Conservation (phyloP, 2,888 invertebrate genomes). For the Drosophila paranaensis region DNA sequence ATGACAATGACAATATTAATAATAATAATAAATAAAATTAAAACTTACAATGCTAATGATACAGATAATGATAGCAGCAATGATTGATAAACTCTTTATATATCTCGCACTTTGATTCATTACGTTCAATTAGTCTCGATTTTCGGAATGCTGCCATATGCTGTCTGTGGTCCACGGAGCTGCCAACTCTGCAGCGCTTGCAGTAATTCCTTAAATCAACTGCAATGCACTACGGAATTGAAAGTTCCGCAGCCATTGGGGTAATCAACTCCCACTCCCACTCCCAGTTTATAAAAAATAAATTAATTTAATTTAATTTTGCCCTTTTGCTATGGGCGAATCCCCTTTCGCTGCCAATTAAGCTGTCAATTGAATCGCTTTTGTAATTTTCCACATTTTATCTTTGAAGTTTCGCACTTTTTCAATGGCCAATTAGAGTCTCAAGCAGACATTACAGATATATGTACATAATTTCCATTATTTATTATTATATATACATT, state of each 20-base stretch:
- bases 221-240: slow-evolving; percentile 99
- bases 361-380: slow-evolving; percentile 32
- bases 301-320: slow-evolving; percentile 10
- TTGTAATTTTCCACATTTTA: slow-evolving; percentile 4
- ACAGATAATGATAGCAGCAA: not conserved
- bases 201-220: slow-evolving; percentile 91
- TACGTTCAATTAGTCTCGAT: not conserved
- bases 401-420: not conserved
- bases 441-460: not conserved
- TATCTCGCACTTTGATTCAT: not conserved
- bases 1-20: not conserved
- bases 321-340: not conserved
- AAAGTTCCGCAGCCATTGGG: slow-evolving; percentile 84
- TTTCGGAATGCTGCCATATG: slow-evolving; percentile 4
- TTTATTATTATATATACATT: not conserved
- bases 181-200: slow-evolving; percentile 98
- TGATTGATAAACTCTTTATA: not conserved
- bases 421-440: not conserved
- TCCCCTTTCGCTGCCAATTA: slow-evolving; percentile 24
- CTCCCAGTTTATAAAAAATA: slow-evolving; percentile 4
- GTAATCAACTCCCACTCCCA: slow-evolving; percentile 1
- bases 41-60: not conserved
- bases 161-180: slow-evolving; percentile 84
- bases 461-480: no score
- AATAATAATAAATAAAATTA: not conserved